Percentiles rank a stretch among this genome's conserved stretches.
phyloP scores from a whole-genome alignment of 2,888 invertebrate genomes.

The Hypolimnas misippus region DNA sequence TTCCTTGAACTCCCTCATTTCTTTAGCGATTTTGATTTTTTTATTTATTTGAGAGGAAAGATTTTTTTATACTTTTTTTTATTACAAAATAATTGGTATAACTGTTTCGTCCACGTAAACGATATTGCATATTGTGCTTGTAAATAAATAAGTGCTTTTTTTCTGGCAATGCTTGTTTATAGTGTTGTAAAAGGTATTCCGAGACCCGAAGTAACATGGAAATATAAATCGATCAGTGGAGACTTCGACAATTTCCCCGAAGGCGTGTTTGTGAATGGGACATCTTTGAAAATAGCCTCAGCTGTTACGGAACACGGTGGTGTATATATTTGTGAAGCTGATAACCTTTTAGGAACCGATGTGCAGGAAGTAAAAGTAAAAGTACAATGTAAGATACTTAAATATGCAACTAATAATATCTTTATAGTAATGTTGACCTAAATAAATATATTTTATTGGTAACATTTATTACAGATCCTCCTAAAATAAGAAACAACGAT shows the following conservation, averaged over 20 bases:
- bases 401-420: too few species aligned
- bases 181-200: conserved; percentile 67
- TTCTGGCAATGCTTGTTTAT: conserved; percentile 37
- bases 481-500: conserved; percentile 54
- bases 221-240: conserved; percentile 50
- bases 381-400: conserved; percentile 69
- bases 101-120: too few species aligned
- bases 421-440: too few species aligned
- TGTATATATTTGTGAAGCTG: conserved; percentile 60
- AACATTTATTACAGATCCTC: conserved; percentile 65
- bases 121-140: too few species aligned
- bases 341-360: conserved; percentile 57
- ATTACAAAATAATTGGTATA: too few species aligned
- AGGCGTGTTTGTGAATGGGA: conserved; percentile 49
- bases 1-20: too few species aligned
- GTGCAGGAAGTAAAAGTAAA: conserved; percentile 53
- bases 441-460: too few species aligned
- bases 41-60: too few species aligned
- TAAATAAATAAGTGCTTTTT: too few species aligned
- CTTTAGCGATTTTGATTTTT: too few species aligned
- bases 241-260: conserved; percentile 51
- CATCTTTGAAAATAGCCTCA: conserved; percentile 53
- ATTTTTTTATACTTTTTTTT: too few species aligned
- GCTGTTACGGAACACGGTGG: conserved; percentile 56
- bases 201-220: conserved; percentile 60